These are phyloP conservation scores for Platyura marginata DNA, from an alignment of 1,140 invertebrate species.

Conservation along the genomic window DNA sequence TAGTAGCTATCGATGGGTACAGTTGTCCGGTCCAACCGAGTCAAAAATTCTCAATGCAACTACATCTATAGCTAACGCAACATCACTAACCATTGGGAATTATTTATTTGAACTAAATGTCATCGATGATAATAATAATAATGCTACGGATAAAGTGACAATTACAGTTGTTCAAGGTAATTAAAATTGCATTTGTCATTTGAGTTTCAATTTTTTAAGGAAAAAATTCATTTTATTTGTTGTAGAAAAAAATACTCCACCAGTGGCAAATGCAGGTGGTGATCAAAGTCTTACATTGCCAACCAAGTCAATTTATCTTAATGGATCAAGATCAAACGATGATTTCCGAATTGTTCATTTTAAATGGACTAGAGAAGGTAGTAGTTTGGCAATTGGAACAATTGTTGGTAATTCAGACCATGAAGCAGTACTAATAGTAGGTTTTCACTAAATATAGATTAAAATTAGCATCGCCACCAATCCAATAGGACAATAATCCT, in stretches of 20 bases:
- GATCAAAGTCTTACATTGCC: conserved; percentile 63
- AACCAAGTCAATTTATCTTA: conserved; percentile 52
- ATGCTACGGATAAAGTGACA: conserved; percentile 45
- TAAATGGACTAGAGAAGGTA: conserved; percentile 62
- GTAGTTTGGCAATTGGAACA: conserved; percentile 67
- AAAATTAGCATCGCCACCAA: too few species aligned
- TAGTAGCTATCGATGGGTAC: conserved; percentile 63
- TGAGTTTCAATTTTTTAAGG: too few species aligned
- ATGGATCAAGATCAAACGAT: conserved; percentile 72
- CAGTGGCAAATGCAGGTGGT: conserved; percentile 72
- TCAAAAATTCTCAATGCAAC: conserved; percentile 27
- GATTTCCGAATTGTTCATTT: conserved; percentile 74
- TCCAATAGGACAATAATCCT: too few species aligned
- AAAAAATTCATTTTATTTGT: conserved; percentile 6
- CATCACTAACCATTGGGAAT: conserved; percentile 60
- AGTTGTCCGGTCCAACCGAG: conserved; percentile 43
- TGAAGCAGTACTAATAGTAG: conserved; percentile 57
- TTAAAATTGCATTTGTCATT: too few species aligned
- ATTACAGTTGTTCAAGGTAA: conserved; percentile 84
- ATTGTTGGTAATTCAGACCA: conserved; percentile 55
- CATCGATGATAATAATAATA: conserved; percentile 66
- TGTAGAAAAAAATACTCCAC: conserved; percentile 71
- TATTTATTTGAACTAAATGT: conserved; percentile 74
- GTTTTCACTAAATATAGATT: too few species aligned
- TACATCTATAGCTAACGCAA: conserved; percentile 48